A percentile compares a stretch with the other conserved stretches of the same genome.
Conservation (phyloP, 2,797 vertebrate species). For the Triplophysa bombifrons region DNA sequence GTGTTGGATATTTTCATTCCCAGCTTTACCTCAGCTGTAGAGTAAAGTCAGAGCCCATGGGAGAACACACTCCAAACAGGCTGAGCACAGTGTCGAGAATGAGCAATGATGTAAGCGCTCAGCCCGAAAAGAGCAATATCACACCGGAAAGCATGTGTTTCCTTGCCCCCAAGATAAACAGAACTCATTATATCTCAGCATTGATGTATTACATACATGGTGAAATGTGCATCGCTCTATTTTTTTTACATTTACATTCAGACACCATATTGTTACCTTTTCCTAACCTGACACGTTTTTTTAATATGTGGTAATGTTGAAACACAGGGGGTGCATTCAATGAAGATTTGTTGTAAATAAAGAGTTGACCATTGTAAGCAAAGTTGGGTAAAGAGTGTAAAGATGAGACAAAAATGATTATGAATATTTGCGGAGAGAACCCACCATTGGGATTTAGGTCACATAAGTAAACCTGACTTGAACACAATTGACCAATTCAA, state of each 20-base stretch:
- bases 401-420: not conserved
- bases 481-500: constrained; percentile 28
- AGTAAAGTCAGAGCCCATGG: constrained; percentile 58
- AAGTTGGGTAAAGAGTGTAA: not conserved
- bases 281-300: constrained; percentile 33
- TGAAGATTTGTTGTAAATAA: constrained; percentile 18
- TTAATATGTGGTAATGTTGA: constrained; percentile 12
- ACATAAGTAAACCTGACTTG: constrained; percentile 41
- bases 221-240: constrained; percentile 68
- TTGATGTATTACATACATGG: constrained; percentile 70
- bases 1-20: constrained; percentile 47
- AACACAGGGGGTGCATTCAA: constrained; percentile 44
- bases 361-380: constrained; percentile 17
- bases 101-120: constrained; percentile 73
- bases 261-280: constrained; percentile 62
- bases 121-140: constrained; percentile 68
- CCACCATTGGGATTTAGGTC: constrained; percentile 21
- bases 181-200: constrained; percentile 68
- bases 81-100: constrained; percentile 62
- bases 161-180: constrained; percentile 67
- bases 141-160: constrained; percentile 62
- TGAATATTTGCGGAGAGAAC: constrained; percentile 30
- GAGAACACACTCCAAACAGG: constrained; percentile 59
- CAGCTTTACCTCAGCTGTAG: constrained; percentile 36
- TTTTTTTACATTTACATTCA: constrained; percentile 65